Conservation (phyloP, 2,888 invertebrate species). For the Adineta ricciae region DNA sequence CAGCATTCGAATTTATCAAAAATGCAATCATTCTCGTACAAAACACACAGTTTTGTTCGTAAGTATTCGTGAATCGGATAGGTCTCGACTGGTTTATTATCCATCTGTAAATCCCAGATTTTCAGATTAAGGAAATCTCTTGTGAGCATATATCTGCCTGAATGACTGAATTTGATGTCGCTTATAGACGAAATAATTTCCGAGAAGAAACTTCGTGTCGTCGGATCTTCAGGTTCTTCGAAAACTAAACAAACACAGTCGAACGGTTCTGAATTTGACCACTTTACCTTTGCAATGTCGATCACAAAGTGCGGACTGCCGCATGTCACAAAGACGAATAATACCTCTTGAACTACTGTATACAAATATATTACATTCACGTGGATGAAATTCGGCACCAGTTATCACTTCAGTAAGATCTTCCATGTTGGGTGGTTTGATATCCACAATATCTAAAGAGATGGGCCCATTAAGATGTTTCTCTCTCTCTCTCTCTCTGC, state of each 20-base stretch:
- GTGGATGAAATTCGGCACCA: conserved; percentile 96
- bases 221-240: conserved; percentile 97
- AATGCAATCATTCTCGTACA: conserved; percentile 99
- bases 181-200: conserved; percentile 99
- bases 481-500: too few relatives aligned
- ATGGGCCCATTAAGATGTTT: neutral
- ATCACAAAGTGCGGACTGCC: conserved; percentile 93
- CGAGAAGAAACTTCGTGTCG: conserved; percentile 94
- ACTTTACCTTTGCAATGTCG: conserved; percentile 75
- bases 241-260: too few relatives aligned
- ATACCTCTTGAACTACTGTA: conserved; percentile 99
- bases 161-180: conserved; percentile 96
- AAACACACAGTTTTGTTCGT: conserved; percentile 86
- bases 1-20: conserved; percentile 99
- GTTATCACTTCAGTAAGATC: conserved; percentile 97
- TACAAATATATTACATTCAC: conserved; percentile 94
- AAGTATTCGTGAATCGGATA: conserved; percentile 84
- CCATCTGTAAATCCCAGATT: conserved; percentile 97
- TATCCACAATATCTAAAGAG: conserved; percentile 80
- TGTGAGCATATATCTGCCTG: conserved; percentile 94
- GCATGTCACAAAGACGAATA: conserved; percentile 97
- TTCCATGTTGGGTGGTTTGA: conserved; percentile 99
- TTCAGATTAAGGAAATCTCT: conserved; percentile 97
- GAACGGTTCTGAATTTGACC: neutral
- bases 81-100: conserved; percentile 85